Evolutionary conservation across 2,113 vertebrate species (phyloP).

Genomic region (Chloebia gouldiae): DNA sequence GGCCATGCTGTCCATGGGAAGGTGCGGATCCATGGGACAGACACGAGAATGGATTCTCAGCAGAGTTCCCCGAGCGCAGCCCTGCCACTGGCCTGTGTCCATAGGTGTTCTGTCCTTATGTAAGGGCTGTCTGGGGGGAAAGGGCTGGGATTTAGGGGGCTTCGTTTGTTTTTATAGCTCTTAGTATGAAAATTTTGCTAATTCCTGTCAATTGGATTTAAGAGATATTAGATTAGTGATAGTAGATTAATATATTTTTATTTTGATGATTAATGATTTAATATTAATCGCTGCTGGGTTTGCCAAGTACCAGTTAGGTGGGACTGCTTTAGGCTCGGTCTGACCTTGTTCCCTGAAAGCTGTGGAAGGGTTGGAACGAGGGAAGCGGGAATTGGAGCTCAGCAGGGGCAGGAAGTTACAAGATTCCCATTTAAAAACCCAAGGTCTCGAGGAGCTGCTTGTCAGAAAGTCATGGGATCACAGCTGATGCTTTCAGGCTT

Average conservation of each 20-base stretch:
- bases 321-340: neutral
- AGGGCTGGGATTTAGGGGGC: neutral
- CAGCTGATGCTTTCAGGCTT: neutral
- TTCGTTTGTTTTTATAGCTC: neutral
- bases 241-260: neutral
- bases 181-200: neutral
- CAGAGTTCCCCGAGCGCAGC: neutral
- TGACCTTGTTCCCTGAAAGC: neutral
- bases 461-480: neutral
- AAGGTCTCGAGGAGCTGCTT: neutral
- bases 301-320: neutral
- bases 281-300: neutral
- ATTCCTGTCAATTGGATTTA: neutral
- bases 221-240: neutral
- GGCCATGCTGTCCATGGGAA: neutral
- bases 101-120: neutral
- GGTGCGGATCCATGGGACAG: neutral
- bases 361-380: neutral
- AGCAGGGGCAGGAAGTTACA: neutral
- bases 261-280: neutral
- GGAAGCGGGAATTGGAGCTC: neutral
- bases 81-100: neutral
- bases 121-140: neutral
- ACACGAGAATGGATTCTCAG: fast-evolving
- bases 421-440: neutral